A percentile compares a stretch with the other conserved stretches of the same genome.
Evolutionary conservation across 2,113 vertebrate genomes (phyloP).

Genomic region (Passer domesticus): DNA sequence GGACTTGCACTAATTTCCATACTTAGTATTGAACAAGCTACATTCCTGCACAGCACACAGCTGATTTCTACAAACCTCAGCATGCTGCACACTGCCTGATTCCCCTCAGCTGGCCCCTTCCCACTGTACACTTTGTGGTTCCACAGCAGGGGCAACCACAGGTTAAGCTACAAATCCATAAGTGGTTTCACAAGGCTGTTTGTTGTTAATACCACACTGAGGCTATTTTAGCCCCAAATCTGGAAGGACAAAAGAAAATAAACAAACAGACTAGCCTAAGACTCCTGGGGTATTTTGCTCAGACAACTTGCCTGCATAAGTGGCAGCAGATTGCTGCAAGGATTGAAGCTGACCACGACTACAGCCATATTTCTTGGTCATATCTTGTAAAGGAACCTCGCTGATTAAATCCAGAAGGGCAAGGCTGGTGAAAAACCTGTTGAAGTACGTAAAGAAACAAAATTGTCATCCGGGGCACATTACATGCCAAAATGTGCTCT

Average conservation of each 20-base stretch:
- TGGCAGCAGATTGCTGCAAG: constrained; percentile 94
- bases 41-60: neutral
- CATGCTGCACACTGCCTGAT: neutral
- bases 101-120: neutral
- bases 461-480: neutral
- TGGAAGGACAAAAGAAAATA: neutral
- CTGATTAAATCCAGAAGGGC: constrained; percentile 92
- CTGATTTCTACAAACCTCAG: neutral
- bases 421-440: constrained; percentile 95
- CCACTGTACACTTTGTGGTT: neutral
- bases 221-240: neutral
- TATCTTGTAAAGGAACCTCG: constrained; percentile 86
- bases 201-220: neutral
- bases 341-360: constrained; percentile 97
- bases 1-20: neutral
- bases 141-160: neutral
- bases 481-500: neutral
- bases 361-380: constrained; percentile 91
- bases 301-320: constrained; percentile 85
- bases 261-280: neutral
- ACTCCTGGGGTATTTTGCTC: neutral
- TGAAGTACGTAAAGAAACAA: neutral
- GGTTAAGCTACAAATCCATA: neutral
- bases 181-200: neutral
- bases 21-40: neutral